Conservation (phyloP, 2,888 invertebrate species). For the Chrysomela aeneicollis region DNA sequence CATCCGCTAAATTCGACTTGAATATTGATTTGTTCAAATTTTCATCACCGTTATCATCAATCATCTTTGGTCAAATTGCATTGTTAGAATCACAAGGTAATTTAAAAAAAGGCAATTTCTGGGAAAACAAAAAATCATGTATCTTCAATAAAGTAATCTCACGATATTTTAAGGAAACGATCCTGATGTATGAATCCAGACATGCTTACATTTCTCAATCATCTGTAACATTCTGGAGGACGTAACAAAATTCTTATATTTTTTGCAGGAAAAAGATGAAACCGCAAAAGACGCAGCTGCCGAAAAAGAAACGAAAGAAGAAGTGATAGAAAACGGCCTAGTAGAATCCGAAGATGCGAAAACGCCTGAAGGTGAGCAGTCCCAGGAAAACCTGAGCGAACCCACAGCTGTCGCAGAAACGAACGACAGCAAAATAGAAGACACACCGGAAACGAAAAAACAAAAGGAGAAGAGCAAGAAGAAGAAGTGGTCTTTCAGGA, state of each 20-base stretch:
- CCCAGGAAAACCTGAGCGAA: conserved; percentile 59
- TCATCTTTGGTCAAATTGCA: no score
- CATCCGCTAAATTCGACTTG: no score
- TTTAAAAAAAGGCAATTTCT: no score
- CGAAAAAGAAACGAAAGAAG: conserved; percentile 44
- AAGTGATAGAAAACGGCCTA: conserved; percentile 58
- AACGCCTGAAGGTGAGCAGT: conserved; percentile 54
- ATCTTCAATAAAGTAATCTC: no score
- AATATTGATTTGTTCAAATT: no score
- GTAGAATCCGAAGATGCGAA: conserved; percentile 55
- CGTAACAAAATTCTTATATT: conserved; percentile 1
- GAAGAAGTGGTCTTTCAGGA: conserved; percentile 91
- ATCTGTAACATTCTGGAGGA: no score
- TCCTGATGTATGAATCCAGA: no score
- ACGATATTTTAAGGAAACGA: no score
- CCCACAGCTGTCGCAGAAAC: conserved; percentile 49
- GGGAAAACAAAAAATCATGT: no score
- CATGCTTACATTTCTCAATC: no score
- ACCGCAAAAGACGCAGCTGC: conserved; percentile 51
- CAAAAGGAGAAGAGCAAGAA: conserved; percentile 66
- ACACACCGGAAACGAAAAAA: conserved; percentile 61
- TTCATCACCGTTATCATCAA: no score
- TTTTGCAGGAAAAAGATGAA: conserved; percentile 58
- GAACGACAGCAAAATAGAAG: conserved; percentile 39
- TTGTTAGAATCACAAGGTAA: no score